A percentile compares a stretch with the other conserved stretches of the same genome.
phyloP scores from a whole-genome alignment of 2,888 invertebrate species.

The Ochropleura plecta region DNA sequence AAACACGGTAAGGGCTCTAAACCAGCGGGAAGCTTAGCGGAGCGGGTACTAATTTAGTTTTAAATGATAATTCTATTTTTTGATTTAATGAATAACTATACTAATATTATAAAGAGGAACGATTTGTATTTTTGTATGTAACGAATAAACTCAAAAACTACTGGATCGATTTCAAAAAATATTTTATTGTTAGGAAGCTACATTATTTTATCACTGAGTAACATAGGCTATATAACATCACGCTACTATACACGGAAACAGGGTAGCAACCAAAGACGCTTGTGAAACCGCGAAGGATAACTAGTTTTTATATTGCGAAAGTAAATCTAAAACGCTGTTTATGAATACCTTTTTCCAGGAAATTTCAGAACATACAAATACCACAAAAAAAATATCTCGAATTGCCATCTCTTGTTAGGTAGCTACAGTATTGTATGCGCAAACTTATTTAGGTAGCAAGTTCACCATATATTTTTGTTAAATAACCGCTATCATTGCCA shows the following conservation, averaged over 20 bases:
- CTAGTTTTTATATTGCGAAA: neutral
- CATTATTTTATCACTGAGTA: no score
- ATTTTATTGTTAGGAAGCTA: no score
- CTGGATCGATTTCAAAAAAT: no score
- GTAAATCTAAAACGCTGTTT: neutral
- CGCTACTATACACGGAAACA: no score
- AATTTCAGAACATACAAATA: neutral
- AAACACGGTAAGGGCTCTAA: slow-evolving; percentile 60
- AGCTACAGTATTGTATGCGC: neutral
- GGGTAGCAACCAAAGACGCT: no score
- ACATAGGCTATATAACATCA: no score
- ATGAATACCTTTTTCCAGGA: neutral
- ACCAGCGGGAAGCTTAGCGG: slow-evolving; percentile 36
- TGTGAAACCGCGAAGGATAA: no score
- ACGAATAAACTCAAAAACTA: no score
- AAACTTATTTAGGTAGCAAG: neutral
- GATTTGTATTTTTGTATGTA: no score
- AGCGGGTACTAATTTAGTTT: neutral
- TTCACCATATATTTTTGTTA: no score
- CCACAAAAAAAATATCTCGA: neutral
- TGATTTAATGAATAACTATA: no score
- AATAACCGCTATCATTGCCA: neutral
- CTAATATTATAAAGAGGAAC: no score
- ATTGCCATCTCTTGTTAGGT: neutral
- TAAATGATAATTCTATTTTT: neutral